Conservation (phyloP, 2,888 invertebrate genomes). For the Himalopsyche anomala region DNA sequence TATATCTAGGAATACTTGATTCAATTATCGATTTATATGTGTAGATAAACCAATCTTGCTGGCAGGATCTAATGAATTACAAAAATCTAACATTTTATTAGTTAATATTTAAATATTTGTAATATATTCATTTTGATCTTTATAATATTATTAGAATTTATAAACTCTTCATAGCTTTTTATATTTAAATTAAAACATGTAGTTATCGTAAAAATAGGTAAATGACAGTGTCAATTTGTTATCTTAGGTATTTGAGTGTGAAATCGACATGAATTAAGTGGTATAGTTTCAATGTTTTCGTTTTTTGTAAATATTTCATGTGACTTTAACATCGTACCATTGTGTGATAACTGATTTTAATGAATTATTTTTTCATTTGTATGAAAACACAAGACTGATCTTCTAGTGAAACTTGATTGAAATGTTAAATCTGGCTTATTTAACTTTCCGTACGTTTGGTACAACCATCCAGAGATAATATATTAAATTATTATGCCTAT, state of each 20-base stretch:
- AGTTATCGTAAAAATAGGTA: neutral
- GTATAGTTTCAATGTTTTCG: constrained; percentile 6
- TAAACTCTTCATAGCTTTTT: constrained; percentile 21
- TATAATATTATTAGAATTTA: constrained; percentile 17
- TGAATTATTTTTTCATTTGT: constrained; percentile 61
- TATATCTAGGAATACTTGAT: constrained; percentile 4
- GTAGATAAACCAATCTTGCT: constrained; percentile 9
- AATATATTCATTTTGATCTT: constrained; percentile 16
- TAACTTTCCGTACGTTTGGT: constrained; percentile 60
- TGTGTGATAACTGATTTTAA: constrained; percentile 63
- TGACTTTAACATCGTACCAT: constrained; percentile 62
- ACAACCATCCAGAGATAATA: constrained; percentile 60
- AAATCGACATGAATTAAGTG: constrained; percentile 7
- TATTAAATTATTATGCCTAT: constrained; percentile 62
- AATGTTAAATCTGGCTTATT: constrained; percentile 59
- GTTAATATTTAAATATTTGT: constrained; percentile 15
- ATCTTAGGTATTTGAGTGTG: neutral
- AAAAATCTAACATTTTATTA: neutral
- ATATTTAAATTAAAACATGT: neutral
- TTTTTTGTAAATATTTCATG: constrained; percentile 34
- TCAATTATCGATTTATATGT: neutral
- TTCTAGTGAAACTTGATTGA: constrained; percentile 63
- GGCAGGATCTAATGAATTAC: constrained; percentile 16
- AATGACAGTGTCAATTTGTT: constrained; percentile 26
- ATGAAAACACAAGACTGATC: constrained; percentile 65